Percentiles rank a stretch among this genome's conserved stretches.
Evolutionary conservation across 2,113 vertebrate genomes (phyloP).

Genomic region (Apteryx mantelli): DNA sequence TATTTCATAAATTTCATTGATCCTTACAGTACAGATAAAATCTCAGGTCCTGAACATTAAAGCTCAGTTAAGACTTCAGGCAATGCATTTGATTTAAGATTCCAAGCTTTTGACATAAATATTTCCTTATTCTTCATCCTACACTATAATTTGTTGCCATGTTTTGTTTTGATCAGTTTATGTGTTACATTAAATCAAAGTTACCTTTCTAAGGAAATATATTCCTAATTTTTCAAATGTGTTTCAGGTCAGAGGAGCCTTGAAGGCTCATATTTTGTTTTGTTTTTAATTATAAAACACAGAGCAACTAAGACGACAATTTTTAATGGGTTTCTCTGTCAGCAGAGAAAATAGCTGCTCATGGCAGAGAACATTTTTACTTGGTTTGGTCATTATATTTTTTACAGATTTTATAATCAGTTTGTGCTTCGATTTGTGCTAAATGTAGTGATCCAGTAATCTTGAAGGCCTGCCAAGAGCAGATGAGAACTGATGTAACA

Average conservation of each 20-base stretch:
- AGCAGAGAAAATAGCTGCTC: not conserved
- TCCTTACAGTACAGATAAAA: not conserved
- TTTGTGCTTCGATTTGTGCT: not conserved
- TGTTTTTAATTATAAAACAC: not conserved
- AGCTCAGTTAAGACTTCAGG: not conserved
- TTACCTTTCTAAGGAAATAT: not conserved
- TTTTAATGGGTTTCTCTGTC: not conserved
- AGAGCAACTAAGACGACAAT: not conserved
- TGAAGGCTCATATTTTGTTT: not conserved
- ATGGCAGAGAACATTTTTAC: not conserved
- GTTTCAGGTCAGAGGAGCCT: slow-evolving; percentile 26
- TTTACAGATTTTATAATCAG: not conserved
- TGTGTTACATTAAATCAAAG: not conserved
- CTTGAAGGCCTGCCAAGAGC: not conserved
- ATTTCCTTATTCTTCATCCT: not conserved
- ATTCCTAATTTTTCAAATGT: slow-evolving; percentile 4
- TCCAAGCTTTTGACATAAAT: not conserved
- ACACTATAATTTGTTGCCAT: not conserved
- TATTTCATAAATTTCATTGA: not conserved
- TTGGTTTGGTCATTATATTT: not conserved
- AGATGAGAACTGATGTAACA: not conserved
- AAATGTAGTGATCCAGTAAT: not conserved
- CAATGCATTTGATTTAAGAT: not conserved
- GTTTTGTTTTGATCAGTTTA: slow-evolving; percentile 36
- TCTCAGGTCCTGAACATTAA: not conserved